phyloP scores from a whole-genome alignment of 2,113 vertebrate species.

The Macquaria ambigua region DNA sequence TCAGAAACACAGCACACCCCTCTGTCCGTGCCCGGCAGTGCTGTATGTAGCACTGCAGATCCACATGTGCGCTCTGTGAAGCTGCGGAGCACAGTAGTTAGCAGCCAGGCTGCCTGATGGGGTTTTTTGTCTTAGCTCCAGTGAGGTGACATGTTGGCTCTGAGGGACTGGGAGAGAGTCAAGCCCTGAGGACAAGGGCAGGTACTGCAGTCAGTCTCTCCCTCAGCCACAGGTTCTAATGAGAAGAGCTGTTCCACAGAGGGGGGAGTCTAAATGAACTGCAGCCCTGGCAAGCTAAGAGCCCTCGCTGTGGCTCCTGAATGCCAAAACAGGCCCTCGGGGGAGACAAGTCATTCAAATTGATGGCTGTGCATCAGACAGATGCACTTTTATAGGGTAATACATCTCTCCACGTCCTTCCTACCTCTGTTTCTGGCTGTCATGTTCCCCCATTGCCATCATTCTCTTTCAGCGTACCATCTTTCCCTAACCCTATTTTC shows the following conservation, averaged over 20 bases:
- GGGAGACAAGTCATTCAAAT: conserved; percentile 88
- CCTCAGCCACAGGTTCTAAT: conserved; percentile 82
- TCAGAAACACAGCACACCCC: conserved; percentile 23
- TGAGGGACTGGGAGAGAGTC: conserved; percentile 57
- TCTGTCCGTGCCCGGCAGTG: conserved; percentile 26
- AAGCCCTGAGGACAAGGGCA: conserved; percentile 74
- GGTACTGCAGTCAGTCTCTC: conserved; percentile 74
- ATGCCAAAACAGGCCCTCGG: conserved; percentile 89
- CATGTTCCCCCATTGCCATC: conserved; percentile 68
- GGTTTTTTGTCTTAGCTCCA: conserved; percentile 64
- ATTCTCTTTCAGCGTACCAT: conserved; percentile 68
- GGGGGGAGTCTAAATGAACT: conserved; percentile 82
- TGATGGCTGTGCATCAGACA: conserved; percentile 88
- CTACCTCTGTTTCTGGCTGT: conserved; percentile 69
- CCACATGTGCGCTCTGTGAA: conserved; percentile 38
- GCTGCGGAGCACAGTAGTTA: conserved; percentile 38
- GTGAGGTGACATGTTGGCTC: conserved; percentile 53
- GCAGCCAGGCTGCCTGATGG: conserved; percentile 48
- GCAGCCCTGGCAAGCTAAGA: conserved; percentile 80
- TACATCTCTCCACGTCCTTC: conserved; percentile 82
- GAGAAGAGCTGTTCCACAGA: conserved; percentile 70
- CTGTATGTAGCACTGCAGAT: conserved; percentile 30
- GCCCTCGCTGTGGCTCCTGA: conserved; percentile 81
- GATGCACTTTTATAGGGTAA: conserved; percentile 87
- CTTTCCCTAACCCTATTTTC: conserved; percentile 56